Evolutionary conservation across 1,140 invertebrate genomes (phyloP), one percentile per base, ranked within the genome.

Genomic region (Aplysia californica): DNA sequence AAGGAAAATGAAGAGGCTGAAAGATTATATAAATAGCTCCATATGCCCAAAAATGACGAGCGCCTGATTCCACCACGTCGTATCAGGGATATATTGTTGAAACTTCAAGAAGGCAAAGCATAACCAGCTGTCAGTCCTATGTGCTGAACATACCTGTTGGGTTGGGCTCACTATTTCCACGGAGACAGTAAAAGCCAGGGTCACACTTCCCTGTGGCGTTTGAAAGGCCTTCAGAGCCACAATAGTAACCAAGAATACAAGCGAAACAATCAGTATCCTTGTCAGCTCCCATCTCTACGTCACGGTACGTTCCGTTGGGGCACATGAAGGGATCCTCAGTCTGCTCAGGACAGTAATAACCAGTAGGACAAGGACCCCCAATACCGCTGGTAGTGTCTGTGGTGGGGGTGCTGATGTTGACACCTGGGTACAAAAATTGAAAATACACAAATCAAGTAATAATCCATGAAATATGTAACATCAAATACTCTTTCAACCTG

Each of bases 361-460:
- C 87, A 10, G 80, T 33, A 18, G 87, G 86, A 68, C 87, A 89
- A 1, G 86, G 86, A 20, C 87, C 87, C 23, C 87, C 87, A 6
- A 86, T 61, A 26, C 84, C 86, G 56, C 79, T 86, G 21, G 86
- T 80, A 2, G 85, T 86, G 20, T 69, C 80, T 23, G 76, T 26
- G 31, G 87, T 87, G 26, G 87, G 87, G 0, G 80, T n/a, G n/a
- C n/a, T n/a, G n/a, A n/a, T n/a, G n/a, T n/a, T n/a, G n/a, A n/a
- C n/a, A n/a, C n/a, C n/a, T n/a, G n/a, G n/a, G n/a, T n/a, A n/a
- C n/a, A n/a, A n/a, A n/a, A n/a, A n/a, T n/a, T n/a, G n/a, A n/a
- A n/a, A n/a, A n/a, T n/a, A n/a, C n/a, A n/a, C n/a, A n/a, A n/a
- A n/a, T n/a, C n/a, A n/a, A n/a, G n/a, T n/a, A n/a, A n/a, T n/a